Evolutionary conservation across 2,888 invertebrate species (phyloP), one percentile per base, ranked within the genome.

Genomic region (Drosophila siamana): DNA sequence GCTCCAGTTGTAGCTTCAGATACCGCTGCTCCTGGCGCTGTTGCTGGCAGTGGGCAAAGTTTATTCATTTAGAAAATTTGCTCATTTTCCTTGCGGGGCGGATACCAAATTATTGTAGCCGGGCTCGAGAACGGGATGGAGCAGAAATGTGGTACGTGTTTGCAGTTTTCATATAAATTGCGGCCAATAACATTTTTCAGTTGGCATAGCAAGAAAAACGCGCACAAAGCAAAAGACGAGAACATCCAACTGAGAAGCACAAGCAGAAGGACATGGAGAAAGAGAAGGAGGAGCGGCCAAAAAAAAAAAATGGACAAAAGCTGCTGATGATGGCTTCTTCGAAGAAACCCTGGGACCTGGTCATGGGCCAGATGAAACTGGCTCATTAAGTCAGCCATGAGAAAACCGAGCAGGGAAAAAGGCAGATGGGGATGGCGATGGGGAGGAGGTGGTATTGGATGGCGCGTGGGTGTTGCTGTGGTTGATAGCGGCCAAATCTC

Each of bases 61-160:
- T 88, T 86, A 89, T 85, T 90, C 89, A 89, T 86, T 90, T 90
- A 88, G 90, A 89, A 89, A 89, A 90, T 89, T 88, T 89, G 75
- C 82, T 86, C 82, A 86, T 86, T 89, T 84, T 74, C 80, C 74
- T 71, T 70, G 62, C 61, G 63, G 67, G 61, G 69, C 73, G 69
- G 67, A 73, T 64, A 76, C 69, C 75, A 73, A 89, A 74, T 79
- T 75, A 86, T 84, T 71, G 75, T 74, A 74, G 56, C 33, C 57
- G 30, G 48, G 52, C 57, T 41, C 19, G 33, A 19, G 47, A n/a
- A 1, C 26, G n/a, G 41, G 11, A 28, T 59, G 28, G 30, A 22
- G 62, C 46, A 55, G 65, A 75, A 80, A 72, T 74, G 64, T 74
- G 65, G 74, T 81, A 89, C 86, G 89, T 88, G 89, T 76, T 74